Percentiles rank a stretch among this genome's conserved stretches.
These are phyloP conservation scores for Drosophila biarmipes DNA, from an alignment of 1,140 invertebrate genomes.

Conservation along the genomic window DNA sequence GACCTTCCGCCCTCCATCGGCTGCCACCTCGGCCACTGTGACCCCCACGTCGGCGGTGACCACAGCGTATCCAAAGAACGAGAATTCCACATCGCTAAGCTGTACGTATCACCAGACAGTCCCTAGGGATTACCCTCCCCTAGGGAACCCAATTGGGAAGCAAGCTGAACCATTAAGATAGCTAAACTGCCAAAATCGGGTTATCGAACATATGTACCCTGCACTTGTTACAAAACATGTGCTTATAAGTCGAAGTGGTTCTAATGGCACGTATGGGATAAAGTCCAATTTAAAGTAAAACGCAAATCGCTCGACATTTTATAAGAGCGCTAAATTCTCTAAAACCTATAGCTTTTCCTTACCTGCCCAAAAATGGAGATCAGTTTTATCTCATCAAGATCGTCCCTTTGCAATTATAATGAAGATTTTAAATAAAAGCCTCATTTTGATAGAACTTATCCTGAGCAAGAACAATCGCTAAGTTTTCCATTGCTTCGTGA, in stretches of 20 bases:
- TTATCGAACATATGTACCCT: not conserved
- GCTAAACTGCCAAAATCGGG: not conserved
- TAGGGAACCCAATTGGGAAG: not conserved
- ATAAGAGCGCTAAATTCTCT: not conserved
- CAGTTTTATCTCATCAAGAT: too few relatives aligned
- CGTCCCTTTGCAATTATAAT: too few relatives aligned
- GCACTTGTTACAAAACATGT: not conserved
- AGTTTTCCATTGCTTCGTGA: too few relatives aligned
- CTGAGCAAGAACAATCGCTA: too few relatives aligned
- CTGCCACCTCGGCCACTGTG: constrained; percentile 79
- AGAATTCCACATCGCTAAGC: constrained; percentile 85
- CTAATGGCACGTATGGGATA: constrained; percentile 1
- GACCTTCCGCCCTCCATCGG: constrained; percentile 92
- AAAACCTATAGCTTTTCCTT: too few relatives aligned
- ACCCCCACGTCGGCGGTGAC: constrained; percentile 86
- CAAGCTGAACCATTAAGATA: too few relatives aligned
- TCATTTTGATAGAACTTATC: too few relatives aligned
- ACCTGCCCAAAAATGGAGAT: too few relatives aligned
- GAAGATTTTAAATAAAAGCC: too few relatives aligned
- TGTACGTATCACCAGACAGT: constrained; percentile 61
- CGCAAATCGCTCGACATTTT: not conserved
- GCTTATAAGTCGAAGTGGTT: not conserved
- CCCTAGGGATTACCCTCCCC: not conserved
- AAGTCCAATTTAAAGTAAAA: not conserved
- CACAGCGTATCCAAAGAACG: constrained; percentile 84